A percentile compares a stretch with the other conserved stretches of the same genome.
These are phyloP conservation scores for Chromobotia macracanthus DNA, from an alignment of 2,797 vertebrate species.

Conservation along the genomic window DNA sequence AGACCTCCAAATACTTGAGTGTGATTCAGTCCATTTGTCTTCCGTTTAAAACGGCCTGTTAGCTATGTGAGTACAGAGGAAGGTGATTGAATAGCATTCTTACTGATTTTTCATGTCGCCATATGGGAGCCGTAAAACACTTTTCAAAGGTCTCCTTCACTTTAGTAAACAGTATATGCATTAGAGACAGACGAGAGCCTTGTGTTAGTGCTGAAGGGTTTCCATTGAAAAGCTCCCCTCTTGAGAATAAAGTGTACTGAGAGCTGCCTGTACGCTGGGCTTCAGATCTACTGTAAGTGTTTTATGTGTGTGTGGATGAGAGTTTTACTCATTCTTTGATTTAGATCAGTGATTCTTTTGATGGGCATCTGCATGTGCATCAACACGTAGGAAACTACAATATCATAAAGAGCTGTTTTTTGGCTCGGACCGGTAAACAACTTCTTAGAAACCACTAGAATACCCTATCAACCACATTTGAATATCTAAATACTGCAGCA, in stretches of 20 bases:
- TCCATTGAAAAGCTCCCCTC: background rate
- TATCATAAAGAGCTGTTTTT: too few relatives aligned
- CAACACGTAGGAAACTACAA: too few relatives aligned
- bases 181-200: slow-evolving; percentile 60
- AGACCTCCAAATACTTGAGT: too few relatives aligned
- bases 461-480: too few relatives aligned
- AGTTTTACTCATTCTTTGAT: too few relatives aligned
- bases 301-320: background rate
- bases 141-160: slow-evolving; percentile 58
- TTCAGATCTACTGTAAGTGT: background rate
- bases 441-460: too few relatives aligned
- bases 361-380: too few relatives aligned
- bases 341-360: too few relatives aligned
- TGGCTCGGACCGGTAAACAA: too few relatives aligned
- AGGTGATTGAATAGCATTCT: slow-evolving; percentile 71
- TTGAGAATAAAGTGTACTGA: background rate
- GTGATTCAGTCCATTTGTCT: slow-evolving; percentile 69
- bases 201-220: background rate
- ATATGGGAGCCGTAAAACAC: slow-evolving; percentile 61
- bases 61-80: slow-evolving; percentile 35
- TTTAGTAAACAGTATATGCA: slow-evolving; percentile 62
- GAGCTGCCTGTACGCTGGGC: slow-evolving; percentile 12
- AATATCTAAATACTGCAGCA: too few relatives aligned
- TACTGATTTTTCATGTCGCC: slow-evolving; percentile 67
- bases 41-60: slow-evolving; percentile 69